Evolutionary conservation across 2,113 vertebrate genomes (phyloP), one percentile per base, ranked within the genome.

Genomic region (Platichthys flesus): DNA sequence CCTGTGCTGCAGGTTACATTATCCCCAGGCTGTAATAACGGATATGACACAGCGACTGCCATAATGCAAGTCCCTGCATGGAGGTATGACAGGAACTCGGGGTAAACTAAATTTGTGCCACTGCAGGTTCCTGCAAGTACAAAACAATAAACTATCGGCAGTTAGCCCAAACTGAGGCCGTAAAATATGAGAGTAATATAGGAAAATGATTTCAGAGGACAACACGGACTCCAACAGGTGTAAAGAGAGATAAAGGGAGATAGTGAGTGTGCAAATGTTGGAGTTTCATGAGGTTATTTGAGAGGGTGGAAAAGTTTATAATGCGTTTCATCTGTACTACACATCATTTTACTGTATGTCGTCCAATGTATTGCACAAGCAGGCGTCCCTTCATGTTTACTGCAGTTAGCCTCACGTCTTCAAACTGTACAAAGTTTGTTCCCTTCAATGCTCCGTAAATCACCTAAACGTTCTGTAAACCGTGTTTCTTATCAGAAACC

Each of bases 81-180:
- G n/a, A 52, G 13, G 42, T 61, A 23, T 20, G 24, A 28, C 28
- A 56, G 45, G 31, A 59, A 24, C 57, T 59, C 37, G 64, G 64
- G 37, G 74, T 75, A 61, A 83, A 82, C 68, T 75, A 14, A 71
- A 74, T 80, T 61, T 85, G 71, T 76, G 67, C 65, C 73, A 58
- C 67, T 72, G 71, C 70, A 76, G 75, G 54, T 61, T 52, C 31
- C 69, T 24, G 49, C 2, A 1, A 82, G 84, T 47, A 81, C 74
- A 79, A 86, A 84, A 79, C 82, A 74, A 90, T 84, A 87, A 86
- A 86, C 18, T 37, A 72, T 64, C n/a, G 26, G 4, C 78, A 62
- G 60, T 78, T 81, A 62, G 65, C 14, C 49, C 20, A 66, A 82
- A 86, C 9, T 47, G 57, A 78, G 40, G 10, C 54, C 31, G 64